Conservation (phyloP, 2,888 invertebrate genomes). For the Parnassius mnemosyne region DNA sequence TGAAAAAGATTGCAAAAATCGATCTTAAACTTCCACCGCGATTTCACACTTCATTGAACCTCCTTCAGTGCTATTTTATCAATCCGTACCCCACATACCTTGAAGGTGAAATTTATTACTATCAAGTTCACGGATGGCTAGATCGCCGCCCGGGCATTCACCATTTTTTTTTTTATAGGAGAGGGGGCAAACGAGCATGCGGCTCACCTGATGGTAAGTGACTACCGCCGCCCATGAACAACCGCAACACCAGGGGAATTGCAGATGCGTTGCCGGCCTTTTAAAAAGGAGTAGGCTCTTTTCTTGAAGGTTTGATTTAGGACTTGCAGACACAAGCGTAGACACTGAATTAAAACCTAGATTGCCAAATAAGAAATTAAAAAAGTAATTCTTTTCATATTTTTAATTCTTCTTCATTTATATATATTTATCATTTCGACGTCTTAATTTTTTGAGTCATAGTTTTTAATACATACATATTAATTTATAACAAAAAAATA, state of each 20-base stretch:
- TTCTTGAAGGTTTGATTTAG: slow-evolving; percentile 64
- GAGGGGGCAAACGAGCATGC: too few species aligned
- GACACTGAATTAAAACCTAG: slow-evolving; percentile 2
- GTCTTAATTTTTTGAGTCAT: too few species aligned
- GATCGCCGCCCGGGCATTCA: slow-evolving; percentile 48
- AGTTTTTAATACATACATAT: too few species aligned
- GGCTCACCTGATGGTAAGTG: too few species aligned
- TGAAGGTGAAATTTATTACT: slow-evolving; percentile 55
- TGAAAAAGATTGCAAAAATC: not conserved
- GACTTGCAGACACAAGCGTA: slow-evolving; percentile 5
- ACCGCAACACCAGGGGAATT: too few species aligned
- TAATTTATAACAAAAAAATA: too few species aligned
- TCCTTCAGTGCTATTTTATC: slow-evolving; percentile 16
- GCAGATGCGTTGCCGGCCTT: too few species aligned
- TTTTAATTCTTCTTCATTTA: too few species aligned
- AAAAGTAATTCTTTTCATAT: not conserved
- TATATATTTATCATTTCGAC: too few species aligned
- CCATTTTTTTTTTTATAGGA: too few species aligned
- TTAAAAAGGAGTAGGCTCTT: too few species aligned
- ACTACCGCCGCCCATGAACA: too few species aligned
- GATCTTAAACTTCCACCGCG: not conserved
- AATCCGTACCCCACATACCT: slow-evolving; percentile 13
- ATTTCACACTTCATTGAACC: slow-evolving; percentile 10
- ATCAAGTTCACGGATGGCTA: slow-evolving; percentile 57
- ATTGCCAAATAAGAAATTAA: not conserved